Evolutionary conservation across 2,113 vertebrate species (phyloP).

Genomic region (Oryzias woworae): DNA sequence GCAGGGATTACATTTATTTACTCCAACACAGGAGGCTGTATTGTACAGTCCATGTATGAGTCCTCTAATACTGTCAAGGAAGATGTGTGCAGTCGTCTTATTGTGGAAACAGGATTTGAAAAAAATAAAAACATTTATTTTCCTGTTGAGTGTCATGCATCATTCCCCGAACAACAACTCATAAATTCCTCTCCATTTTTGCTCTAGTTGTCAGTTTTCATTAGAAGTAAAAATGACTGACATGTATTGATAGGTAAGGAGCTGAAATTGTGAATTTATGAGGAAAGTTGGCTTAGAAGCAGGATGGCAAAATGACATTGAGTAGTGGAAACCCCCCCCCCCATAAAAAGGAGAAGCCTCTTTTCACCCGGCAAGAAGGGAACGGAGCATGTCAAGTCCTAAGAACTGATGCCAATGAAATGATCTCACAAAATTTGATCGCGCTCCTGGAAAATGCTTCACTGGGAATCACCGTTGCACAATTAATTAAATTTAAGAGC

Average conservation of each 20-base stretch:
- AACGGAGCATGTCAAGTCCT: constrained; percentile 59
- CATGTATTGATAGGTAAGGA: constrained; percentile 42
- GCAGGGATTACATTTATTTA: background rate
- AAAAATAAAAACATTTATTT: background rate
- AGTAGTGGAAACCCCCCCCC: constrained; percentile 33
- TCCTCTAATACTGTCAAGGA: constrained; percentile 31
- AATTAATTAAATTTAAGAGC: constrained; percentile 23
- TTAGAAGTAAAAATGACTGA: constrained; percentile 32
- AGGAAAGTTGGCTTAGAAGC: constrained; percentile 22
- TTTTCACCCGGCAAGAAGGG: constrained; percentile 45
- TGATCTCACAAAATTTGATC: constrained; percentile 57
- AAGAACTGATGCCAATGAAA: constrained; percentile 41
- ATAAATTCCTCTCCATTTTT: constrained; percentile 32
- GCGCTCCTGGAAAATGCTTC: constrained; percentile 30
- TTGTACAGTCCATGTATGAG: constrained; percentile 15
- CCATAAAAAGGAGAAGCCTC: constrained; percentile 53
- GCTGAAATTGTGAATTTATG: constrained; percentile 31
- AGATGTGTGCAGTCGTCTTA: constrained; percentile 4
- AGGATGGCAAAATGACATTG: constrained; percentile 42
- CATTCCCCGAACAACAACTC: constrained; percentile 55
- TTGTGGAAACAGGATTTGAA: constrained; percentile 39
- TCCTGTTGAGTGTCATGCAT: constrained; percentile 43
- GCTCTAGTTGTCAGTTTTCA: constrained; percentile 31
- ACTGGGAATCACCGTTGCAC: constrained; percentile 18
- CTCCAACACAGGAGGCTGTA: background rate